These are phyloP conservation scores for Epizoanthus ramosus DNA, from an alignment of 92 coral and sea anemone genomes.

Conservation along the genomic window DNA sequence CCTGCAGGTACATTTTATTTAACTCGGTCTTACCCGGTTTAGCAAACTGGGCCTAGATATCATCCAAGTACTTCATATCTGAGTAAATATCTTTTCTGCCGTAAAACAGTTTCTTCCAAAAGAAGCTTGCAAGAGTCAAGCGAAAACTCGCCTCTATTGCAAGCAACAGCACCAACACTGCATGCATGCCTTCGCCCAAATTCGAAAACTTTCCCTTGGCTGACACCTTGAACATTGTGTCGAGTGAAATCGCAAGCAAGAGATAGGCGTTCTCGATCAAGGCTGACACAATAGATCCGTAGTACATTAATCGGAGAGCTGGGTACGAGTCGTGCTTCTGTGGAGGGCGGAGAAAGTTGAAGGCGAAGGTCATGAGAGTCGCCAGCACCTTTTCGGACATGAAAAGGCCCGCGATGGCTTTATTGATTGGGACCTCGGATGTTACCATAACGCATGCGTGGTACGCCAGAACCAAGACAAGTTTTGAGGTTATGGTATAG, in stretches of 20 bases:
- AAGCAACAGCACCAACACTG: conserved; percentile 13
- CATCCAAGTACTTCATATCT: conserved; percentile 32
- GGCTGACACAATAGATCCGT: conserved; percentile 19
- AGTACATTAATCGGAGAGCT: conserved; percentile 38
- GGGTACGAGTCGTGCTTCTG: conserved; percentile 37
- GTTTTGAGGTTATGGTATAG: not conserved
- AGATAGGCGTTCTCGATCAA: conserved; percentile 45
- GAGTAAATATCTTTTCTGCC: conserved; percentile 28
- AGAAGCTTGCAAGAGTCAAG: conserved; percentile 17
- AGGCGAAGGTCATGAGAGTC: conserved; percentile 11
- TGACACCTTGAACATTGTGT: conserved; percentile 34
- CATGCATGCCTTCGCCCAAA: conserved; percentile 4
- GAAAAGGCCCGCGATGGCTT: conserved; percentile 34
- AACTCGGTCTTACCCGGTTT: no score
- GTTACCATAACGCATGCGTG: conserved; percentile 15
- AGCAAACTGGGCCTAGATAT: not conserved
- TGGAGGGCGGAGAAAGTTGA: conserved; percentile 45
- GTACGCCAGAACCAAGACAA: conserved; percentile 17
- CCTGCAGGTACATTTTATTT: no score
- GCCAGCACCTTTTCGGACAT: conserved; percentile 37
- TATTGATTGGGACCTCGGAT: conserved; percentile 23
- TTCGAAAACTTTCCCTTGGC: conserved; percentile 20
- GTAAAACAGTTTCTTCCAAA: conserved; percentile 33
- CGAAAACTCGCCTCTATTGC: conserved; percentile 34
- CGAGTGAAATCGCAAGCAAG: conserved; percentile 9